Conservation (phyloP, 2,113 vertebrate genomes). For the Entomyzon cyanotis region DNA sequence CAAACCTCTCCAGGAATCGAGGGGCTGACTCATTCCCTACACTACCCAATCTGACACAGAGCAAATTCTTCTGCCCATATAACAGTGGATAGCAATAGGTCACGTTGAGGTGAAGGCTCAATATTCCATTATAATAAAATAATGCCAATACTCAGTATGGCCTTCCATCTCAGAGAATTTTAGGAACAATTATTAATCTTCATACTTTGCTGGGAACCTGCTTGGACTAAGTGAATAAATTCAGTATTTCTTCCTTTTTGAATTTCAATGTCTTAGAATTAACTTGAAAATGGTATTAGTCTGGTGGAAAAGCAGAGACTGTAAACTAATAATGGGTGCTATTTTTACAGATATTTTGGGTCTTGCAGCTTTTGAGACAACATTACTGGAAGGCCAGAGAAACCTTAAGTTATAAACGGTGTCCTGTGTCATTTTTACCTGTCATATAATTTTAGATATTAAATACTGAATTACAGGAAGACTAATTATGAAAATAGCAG, state of each 20-base stretch:
- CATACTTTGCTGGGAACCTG: neutral
- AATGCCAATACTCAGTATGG: neutral
- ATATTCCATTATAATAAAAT: constrained; percentile 1
- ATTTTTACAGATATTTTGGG: neutral
- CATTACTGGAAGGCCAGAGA: neutral
- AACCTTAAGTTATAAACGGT: neutral
- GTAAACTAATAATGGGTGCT: neutral
- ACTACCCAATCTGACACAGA: neutral
- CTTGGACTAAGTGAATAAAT: neutral
- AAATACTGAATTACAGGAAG: neutral
- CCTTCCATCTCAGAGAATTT: neutral
- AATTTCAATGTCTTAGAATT: neutral
- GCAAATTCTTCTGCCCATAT: neutral
- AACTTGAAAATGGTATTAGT: neutral
- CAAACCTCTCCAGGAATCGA: neutral
- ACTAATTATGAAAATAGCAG: neutral
- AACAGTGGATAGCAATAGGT: neutral
- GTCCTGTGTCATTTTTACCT: neutral
- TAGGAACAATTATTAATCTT: constrained; percentile 2
- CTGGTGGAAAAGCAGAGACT: neutral
- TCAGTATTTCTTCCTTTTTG: neutral
- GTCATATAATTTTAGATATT: neutral
- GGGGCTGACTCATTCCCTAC: constrained; percentile 1
- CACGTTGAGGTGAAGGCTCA: neutral
- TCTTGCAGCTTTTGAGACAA: neutral